A percentile compares a stretch with the other conserved stretches of the same genome.
phyloP scores from a whole-genome alignment of 2,888 invertebrate genomes.

The Malthinus seriepunctatus region DNA sequence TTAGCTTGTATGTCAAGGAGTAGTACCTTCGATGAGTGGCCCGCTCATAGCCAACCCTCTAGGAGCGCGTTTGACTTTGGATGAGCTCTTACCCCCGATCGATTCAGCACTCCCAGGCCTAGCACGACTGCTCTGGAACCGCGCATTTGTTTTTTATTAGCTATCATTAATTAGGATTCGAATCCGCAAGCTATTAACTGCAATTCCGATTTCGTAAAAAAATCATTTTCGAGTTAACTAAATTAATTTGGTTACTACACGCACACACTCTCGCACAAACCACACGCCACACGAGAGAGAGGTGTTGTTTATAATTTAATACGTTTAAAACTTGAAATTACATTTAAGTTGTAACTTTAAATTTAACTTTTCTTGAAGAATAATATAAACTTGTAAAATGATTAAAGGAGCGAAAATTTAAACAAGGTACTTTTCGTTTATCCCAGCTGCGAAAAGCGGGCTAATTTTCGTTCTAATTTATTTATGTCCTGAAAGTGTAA shows the following conservation, averaged over 20 bases:
- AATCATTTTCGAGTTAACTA: not conserved
- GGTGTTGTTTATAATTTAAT: no score
- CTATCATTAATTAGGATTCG: slow-evolving; percentile 27
- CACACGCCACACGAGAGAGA: no score
- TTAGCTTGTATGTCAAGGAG: slow-evolving; percentile 23
- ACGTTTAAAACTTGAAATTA: no score
- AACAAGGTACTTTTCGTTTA: slow-evolving; percentile 19
- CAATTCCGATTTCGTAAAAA: not conserved
- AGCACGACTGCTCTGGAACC: slow-evolving; percentile 38
- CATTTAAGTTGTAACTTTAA: not conserved
- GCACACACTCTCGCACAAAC: no score
- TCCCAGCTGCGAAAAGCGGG: slow-evolving; percentile 28
- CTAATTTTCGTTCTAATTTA: slow-evolving; percentile 32
- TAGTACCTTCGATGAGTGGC: slow-evolving; percentile 31
- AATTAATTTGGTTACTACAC: no score
- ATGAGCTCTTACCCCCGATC: slow-evolving; percentile 43
- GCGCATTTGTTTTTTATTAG: slow-evolving; percentile 30
- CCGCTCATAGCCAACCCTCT: slow-evolving; percentile 37
- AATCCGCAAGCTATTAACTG: slow-evolving; percentile 1
- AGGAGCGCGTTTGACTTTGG: slow-evolving; percentile 41
- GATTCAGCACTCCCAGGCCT: slow-evolving; percentile 47
- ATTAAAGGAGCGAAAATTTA: slow-evolving; percentile 13
- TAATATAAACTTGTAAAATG: slow-evolving; percentile 7
- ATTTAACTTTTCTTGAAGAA: slow-evolving; percentile 2
- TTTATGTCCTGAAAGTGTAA: slow-evolving; percentile 30